Base-by-base conservation (phyloP, 2,888 invertebrate genomes). In the Entomobrya proxima region DNA sequence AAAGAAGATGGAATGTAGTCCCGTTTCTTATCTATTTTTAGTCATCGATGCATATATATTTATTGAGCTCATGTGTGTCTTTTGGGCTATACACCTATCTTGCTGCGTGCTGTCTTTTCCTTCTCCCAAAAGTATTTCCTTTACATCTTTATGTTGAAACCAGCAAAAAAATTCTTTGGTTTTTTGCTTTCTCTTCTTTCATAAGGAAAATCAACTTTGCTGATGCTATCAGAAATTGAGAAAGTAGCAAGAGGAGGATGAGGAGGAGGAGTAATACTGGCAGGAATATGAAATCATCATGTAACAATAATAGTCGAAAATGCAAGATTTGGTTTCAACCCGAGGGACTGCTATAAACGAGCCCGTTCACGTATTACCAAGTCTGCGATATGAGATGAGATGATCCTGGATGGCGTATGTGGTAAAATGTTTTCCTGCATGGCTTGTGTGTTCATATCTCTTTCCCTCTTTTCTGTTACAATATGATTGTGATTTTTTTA, bases 321-420 rank as follows among this genome's bases (percentile, higher is more conserved):
- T 64, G 35, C 37, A 61, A 61, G 82, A 82, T 82, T 75, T 74
- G 74, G 64, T 82, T 75, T 50, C 82, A 47, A 72, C 72, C 58
- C 72, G n/a, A 2, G 82, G 82, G 82, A 82, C 75, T n/a, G 9
- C 47, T 72, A 4, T 64, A 61, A 61, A 32, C 40, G 24, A 67
- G 13, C 67, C 15, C 13, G 13, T 15, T 4, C 47, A 13, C 2
- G 47, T 47, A n/a, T 35, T 64, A 18, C 21, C 3, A 64, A 18
- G 15, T 18, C 30, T 61, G 30, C 35, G 35, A 69, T 44, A 40
- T 52, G 50, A 52, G 50, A 74, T 4, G 47, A 74, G 50, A 52
- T 32, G 74, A 74, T 74, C 21, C 35, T 74, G 47, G 21, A 69
- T 69, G 24, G 69, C 69, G 44, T 47, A 47, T 40, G 69, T 44